Conservation (phyloP, 2,888 invertebrate species). For the Lasioglossum malachurum region DNA sequence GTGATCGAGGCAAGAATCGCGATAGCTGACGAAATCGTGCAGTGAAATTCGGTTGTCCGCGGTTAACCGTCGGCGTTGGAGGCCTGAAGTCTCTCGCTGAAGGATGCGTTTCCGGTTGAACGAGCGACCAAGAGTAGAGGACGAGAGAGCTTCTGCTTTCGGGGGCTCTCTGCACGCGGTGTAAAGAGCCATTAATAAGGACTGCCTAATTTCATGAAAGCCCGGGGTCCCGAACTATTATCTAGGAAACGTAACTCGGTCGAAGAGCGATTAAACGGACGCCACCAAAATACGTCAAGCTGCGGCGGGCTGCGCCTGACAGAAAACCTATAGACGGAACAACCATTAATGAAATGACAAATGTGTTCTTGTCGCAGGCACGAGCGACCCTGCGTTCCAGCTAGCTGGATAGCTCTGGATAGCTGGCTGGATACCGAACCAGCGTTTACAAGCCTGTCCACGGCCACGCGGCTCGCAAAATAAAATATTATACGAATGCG, state of each 20-base stretch:
- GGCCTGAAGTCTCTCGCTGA: background rate
- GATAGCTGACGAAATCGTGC: background rate
- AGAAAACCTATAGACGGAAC: conserved; percentile 74
- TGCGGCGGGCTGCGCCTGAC: conserved; percentile 69
- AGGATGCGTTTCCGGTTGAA: conserved; percentile 17
- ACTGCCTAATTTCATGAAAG: conserved; percentile 70
- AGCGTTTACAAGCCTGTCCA: conserved; percentile 35
- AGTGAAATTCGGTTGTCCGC: background rate
- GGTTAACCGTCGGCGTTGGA: background rate
- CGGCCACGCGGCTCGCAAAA: conserved; percentile 40
- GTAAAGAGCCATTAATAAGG: conserved; percentile 68
- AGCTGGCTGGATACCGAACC: background rate
- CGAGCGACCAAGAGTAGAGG: conserved; percentile 3
- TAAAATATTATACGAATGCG: conserved; percentile 60
- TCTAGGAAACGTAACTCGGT: conserved; percentile 71
- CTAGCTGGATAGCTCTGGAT: background rate
- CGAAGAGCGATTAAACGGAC: conserved; percentile 71
- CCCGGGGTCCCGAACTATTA: conserved; percentile 64
- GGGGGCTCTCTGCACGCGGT: background rate
- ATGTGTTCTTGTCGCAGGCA: conserved; percentile 72
- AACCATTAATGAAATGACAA: conserved; percentile 75
- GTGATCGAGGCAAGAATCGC: background rate
- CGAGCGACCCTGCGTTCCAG: conserved; percentile 16
- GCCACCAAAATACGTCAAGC: conserved; percentile 72
- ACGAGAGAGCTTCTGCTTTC: background rate